phyloP scores from a whole-genome alignment of 2,797 vertebrate genomes.

The Nyctibius grandis region DNA sequence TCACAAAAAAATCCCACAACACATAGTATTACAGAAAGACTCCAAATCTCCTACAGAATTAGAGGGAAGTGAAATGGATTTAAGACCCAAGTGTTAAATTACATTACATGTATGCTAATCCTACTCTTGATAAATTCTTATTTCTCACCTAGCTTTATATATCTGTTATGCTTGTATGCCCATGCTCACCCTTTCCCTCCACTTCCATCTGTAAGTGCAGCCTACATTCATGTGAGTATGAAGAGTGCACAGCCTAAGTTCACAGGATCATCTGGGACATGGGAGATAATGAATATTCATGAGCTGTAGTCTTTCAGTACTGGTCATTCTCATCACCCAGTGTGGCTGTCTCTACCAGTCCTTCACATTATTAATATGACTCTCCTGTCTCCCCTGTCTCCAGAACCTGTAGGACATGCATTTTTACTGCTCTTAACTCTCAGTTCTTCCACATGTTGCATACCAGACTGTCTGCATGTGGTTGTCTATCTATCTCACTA shows the following conservation, averaged over 20 bases:
- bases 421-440: not conserved
- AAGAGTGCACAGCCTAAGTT: not conserved
- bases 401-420: not conserved
- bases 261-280: not conserved
- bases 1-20: fast-evolving
- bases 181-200: not conserved
- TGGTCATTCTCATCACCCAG: not conserved
- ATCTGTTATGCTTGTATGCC: not conserved
- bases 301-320: not conserved
- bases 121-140: not conserved
- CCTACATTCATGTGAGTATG: not conserved
- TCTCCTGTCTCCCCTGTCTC: not conserved
- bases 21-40: not conserved
- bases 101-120: not conserved
- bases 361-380: not conserved
- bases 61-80: not conserved
- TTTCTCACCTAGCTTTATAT: not conserved
- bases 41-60: not conserved
- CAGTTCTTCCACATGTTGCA: fast-evolving
- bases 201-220: not conserved
- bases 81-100: not conserved
- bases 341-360: not conserved
- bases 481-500: not conserved
- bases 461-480: not conserved
- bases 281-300: not conserved